Base-by-base conservation (phyloP, 1,140 invertebrate genomes). In the Aphelenchoides fujianensis region DNA sequence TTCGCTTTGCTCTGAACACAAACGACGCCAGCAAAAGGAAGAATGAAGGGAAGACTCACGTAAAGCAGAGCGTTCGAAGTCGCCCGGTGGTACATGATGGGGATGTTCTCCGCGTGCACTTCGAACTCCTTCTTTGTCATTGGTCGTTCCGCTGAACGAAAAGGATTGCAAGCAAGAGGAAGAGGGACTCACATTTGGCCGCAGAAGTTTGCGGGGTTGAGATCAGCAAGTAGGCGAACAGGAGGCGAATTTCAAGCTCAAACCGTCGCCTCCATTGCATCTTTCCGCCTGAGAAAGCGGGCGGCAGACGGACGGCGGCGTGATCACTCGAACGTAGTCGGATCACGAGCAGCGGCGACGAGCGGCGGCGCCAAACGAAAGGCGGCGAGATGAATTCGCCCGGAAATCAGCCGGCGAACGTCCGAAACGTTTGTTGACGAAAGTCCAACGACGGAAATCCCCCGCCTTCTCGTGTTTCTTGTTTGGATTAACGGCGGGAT, bases 1-100 rank as follows among this genome's bases (percentile, higher is more conserved):
- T 66, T 64, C 12, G 63, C 63, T 66, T 66, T 66, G 12, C 32
- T 30, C 63, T 66, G 34, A 64, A 66, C n/a, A n/a, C n/a, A 19
- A 1, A 66, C 1, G 2, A 1, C 1, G n/a, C 27, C 16, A 32
- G 53, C 2, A 66, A 64, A 66, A 41, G 12, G 31, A 36, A 19
- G 28, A 61, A 19, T 61, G 2, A 61, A 2, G n/a, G 2, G n/a
- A 16, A 19, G 16, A 35, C 63, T 66, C 31, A 66, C 63, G 7
- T 66, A 16, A 32, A 66, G 36, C 19, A 66, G 36, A 66, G 32
- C 34, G 63, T 36, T 36, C 16, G 63, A 36, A n/a, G 63, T 41
- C 2, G 63, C 63, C n/a, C 63, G 31, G 53, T 66, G 63, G 53
- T 36, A 66, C 32, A 66, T 2, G 30, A 37, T 12, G 19, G 27